These are phyloP conservation scores for Orientallactaga bullata DNA, from an alignment of 2,113 vertebrate species.

Conservation along the genomic window DNA sequence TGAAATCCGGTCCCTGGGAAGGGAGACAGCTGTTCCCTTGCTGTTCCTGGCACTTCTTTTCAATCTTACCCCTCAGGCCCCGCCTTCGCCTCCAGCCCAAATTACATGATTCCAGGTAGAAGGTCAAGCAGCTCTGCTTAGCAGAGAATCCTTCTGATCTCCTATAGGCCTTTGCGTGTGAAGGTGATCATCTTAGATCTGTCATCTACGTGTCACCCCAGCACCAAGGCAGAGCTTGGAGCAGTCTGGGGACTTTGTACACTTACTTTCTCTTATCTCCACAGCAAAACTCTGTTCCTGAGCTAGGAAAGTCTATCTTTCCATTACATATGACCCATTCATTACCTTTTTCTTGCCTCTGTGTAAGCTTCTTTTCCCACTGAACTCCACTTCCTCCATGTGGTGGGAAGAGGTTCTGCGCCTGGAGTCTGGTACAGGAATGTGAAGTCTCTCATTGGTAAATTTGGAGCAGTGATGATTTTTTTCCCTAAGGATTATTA, in stretches of 20 bases:
- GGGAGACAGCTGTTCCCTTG: neutral
- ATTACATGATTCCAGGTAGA: neutral
- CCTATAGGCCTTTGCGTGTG: neutral
- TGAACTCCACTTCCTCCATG: neutral
- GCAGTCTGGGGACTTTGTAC: neutral
- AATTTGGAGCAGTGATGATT: neutral
- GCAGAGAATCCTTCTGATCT: neutral
- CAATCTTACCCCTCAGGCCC: neutral
- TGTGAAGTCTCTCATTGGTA: neutral
- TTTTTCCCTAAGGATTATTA: neutral
- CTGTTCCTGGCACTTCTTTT: neutral
- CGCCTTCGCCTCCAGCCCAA: neutral
- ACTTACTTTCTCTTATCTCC: neutral
- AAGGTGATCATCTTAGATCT: neutral
- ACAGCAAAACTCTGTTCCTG: rapidly evolving
- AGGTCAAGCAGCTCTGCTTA: neutral
- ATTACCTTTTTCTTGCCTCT: neutral
- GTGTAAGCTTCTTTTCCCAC: neutral
- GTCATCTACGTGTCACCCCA: neutral
- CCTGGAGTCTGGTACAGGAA: neutral
- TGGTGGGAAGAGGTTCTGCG: neutral
- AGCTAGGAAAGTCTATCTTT: neutral
- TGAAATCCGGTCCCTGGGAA: neutral
- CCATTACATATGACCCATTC: no score
- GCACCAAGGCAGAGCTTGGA: neutral